Evolutionary conservation across 2,888 invertebrate genomes (phyloP).

Genomic region (Eupithecia dodoneata): DNA sequence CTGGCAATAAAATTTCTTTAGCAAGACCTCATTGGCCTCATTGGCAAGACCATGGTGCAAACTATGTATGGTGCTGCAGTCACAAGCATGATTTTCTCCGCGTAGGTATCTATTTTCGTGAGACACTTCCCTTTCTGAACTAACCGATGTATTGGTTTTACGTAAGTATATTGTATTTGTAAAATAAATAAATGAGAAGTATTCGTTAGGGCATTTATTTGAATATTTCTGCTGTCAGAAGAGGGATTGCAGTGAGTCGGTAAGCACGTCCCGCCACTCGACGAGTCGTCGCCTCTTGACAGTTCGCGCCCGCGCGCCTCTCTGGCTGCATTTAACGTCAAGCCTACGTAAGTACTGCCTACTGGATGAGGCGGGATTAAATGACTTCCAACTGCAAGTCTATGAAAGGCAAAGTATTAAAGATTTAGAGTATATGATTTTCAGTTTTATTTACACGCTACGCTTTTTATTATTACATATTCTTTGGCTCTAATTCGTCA

Average conservation of each 20-base stretch:
- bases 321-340: constrained; percentile 58
- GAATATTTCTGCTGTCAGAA: constrained; percentile 38
- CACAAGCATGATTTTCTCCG: neutral
- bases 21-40: too few relatives aligned
- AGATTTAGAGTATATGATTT: neutral
- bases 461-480: neutral
- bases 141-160: neutral
- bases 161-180: neutral
- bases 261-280: constrained; percentile 74
- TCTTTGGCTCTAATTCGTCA: neutral
- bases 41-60: neutral
- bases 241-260: constrained; percentile 48
- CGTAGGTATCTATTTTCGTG: neutral
- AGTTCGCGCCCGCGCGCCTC: constrained; percentile 52
- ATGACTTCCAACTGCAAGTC: neutral
- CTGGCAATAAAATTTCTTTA: too few relatives aligned
- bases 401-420: neutral
- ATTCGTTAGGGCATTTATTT: constrained; percentile 24
- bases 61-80: neutral
- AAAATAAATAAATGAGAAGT: neutral
- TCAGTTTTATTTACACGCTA: neutral
- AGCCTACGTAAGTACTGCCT: constrained; percentile 19
- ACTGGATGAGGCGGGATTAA: constrained; percentile 33
- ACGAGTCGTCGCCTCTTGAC: constrained; percentile 55
- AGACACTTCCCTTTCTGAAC: neutral